Conservation (phyloP, 1,140 invertebrate genomes). For the Tetranychus cinnabarinus region DNA sequence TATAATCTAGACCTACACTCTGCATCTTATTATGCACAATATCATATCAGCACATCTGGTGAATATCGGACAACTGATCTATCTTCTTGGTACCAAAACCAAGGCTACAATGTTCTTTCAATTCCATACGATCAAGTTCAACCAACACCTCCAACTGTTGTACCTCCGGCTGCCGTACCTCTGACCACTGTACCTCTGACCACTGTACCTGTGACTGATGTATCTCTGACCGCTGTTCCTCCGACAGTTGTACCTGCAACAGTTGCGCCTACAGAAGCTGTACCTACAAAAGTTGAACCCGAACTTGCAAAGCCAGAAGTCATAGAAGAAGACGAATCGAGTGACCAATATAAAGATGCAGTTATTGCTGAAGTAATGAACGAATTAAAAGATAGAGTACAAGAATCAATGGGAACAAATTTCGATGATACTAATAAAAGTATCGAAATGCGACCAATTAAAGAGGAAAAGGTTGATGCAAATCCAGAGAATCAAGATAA, state of each 20-base stretch:
- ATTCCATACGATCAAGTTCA: not conserved
- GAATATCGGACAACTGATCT: constrained; percentile 4
- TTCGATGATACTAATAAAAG: too few species aligned
- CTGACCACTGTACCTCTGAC: not conserved
- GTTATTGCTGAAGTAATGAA: too few species aligned
- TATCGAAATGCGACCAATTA: too few species aligned
- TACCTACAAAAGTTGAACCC: too few species aligned
- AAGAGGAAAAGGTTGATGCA: not conserved
- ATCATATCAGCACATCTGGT: constrained; percentile 4
- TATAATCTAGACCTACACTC: not conserved
- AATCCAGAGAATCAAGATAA: not conserved
- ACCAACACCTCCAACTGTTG: not conserved
- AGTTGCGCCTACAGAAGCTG: too few species aligned
- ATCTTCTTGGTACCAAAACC: not conserved
- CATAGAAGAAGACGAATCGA: too few species aligned
- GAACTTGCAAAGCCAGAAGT: too few species aligned
- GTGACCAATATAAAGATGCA: too few species aligned
- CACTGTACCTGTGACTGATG: not conserved
- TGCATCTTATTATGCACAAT: constrained; percentile 5
- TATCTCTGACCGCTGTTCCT: too few species aligned
- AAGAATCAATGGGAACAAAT: too few species aligned
- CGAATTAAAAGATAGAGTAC: too few species aligned
- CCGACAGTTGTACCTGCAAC: too few species aligned
- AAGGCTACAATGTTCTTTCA: not conserved
- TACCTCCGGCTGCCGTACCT: not conserved